Evolutionary conservation across 2,888 invertebrate species (phyloP), one percentile per base, ranked within the genome.

Genomic region (Onthophagus sagittarius): DNA sequence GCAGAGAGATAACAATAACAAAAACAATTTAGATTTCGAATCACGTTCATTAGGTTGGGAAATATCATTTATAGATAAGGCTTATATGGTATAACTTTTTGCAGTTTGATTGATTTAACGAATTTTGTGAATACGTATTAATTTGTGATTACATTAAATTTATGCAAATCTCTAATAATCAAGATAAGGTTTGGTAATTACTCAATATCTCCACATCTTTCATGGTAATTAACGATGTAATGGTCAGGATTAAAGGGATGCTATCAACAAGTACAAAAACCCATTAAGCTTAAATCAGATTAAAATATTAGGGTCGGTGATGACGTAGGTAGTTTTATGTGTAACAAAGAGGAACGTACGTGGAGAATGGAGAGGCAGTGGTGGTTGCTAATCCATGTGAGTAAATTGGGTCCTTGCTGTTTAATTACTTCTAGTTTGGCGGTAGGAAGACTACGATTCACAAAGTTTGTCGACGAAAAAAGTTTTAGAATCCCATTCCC

Each of bases 201-300:
- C 9, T 53, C 9, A 53, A 53, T 53, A 53, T 53, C 39, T 9
- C 11, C 1, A 53, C 7, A 53, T 53, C 39, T 53, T 53, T 53
- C 39, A 7, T 53, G 39, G 39, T 53, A 53, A 53, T 53, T 53
- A 53, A 11, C 7, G 39, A 53, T 53, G 9, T 11, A 7, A 53
- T 53, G 1, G 39, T 7, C 11, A 11, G 11, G 39, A 53, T 53
- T 53, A 53, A 23, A 23, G 39, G 39, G 7, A 7, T 7, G 39
- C 39, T 67, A 67, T 67, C 67, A 67, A 67, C 67, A 67, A 67
- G 67, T 67, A 32, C 32, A 67, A 67, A 67, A 67, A 15, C 67
- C 67, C 67, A 67, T 67, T 67, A 67, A n/a, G 67, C 39, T 53
- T 53, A 53, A 53, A 53, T 53, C 39, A 53, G 39, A 53, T 53